Conservation (phyloP, 2,113 vertebrate genomes). For the Diphyllodes magnificus region DNA sequence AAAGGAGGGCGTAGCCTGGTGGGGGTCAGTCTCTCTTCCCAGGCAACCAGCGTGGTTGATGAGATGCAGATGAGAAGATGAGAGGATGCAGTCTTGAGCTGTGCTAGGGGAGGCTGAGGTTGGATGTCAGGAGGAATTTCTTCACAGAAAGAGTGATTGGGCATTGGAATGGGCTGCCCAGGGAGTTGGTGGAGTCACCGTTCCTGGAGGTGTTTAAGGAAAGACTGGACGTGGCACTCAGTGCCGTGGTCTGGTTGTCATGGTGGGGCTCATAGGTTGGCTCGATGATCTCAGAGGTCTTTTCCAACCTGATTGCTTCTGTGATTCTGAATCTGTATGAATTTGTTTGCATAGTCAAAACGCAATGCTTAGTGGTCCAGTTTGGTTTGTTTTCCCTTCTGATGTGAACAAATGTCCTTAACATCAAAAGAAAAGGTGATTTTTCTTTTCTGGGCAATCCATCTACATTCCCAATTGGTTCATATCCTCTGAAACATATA, state of each 20-base stretch:
- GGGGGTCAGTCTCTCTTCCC: background rate
- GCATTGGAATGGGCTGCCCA: background rate
- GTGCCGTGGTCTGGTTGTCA: background rate
- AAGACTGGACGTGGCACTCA: background rate
- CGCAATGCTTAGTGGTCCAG: background rate
- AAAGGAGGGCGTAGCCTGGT: background rate
- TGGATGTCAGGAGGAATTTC: background rate
- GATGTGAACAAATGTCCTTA: background rate
- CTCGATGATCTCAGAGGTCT: fast-evolving
- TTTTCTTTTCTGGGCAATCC: background rate
- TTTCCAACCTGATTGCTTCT: background rate
- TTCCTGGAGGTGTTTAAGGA: background rate
- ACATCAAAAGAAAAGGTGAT: background rate
- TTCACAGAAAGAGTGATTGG: too few relatives aligned
- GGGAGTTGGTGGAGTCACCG: background rate
- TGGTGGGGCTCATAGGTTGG: background rate
- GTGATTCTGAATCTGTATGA: background rate
- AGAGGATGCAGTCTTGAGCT: background rate
- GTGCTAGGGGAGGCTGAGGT: background rate
- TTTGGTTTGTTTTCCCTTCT: background rate
- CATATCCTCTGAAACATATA: background rate
- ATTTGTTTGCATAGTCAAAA: background rate
- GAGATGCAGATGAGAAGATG: too few relatives aligned
- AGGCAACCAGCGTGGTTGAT: too few relatives aligned
- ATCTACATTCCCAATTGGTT: background rate